Conservation (phyloP, 2,797 vertebrate genomes). For the Clarias pachynema region DNA sequence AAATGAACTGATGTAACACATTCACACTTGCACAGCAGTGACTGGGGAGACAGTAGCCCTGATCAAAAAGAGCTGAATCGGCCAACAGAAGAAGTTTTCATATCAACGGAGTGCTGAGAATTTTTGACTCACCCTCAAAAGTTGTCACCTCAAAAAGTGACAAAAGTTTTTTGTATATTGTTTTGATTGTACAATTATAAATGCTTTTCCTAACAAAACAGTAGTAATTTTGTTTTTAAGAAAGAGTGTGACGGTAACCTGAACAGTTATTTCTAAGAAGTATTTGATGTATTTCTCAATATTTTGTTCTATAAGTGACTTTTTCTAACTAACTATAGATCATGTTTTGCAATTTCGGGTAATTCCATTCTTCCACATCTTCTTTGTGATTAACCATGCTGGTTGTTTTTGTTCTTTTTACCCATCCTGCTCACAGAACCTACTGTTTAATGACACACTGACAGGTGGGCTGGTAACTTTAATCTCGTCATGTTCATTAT, state of each 20-base stretch:
- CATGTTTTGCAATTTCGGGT: background rate
- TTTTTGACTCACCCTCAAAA: too few relatives aligned
- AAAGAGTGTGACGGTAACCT: background rate
- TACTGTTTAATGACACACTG: slow-evolving; percentile 16
- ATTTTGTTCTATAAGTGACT: background rate
- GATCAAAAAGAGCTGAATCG: too few relatives aligned
- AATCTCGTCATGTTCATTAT: slow-evolving; percentile 11
- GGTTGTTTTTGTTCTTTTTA: slow-evolving; percentile 11
- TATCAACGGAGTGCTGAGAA: too few relatives aligned
- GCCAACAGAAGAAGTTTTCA: too few relatives aligned
- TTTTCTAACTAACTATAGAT: background rate
- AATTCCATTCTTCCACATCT: background rate
- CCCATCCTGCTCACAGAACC: slow-evolving; percentile 5
- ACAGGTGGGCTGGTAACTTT: slow-evolving; percentile 23
- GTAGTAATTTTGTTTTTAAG: background rate
- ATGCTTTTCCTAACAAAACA: too few relatives aligned
- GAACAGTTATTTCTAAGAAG: background rate
- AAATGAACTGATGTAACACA: too few relatives aligned
- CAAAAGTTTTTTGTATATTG: too few relatives aligned
- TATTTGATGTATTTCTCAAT: background rate
- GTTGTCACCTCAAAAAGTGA: too few relatives aligned
- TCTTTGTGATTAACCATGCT: background rate
- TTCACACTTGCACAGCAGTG: too few relatives aligned
- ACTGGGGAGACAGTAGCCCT: too few relatives aligned
- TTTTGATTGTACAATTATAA: too few relatives aligned